Evolutionary conservation across 2,113 vertebrate genomes (phyloP).

Genomic region (Varanus salvator): DNA sequence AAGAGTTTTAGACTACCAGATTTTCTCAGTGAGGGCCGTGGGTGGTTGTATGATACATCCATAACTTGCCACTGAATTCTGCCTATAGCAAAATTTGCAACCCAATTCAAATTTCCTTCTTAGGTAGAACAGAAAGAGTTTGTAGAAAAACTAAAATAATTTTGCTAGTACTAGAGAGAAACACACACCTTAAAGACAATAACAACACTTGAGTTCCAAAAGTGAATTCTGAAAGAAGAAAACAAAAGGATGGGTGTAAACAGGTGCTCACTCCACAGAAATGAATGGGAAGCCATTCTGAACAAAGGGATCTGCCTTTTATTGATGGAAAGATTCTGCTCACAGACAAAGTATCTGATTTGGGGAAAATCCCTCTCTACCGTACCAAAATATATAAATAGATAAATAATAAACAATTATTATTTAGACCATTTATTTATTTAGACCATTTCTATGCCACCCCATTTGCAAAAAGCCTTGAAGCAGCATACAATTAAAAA

Average conservation of each 20-base stretch:
- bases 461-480: too few relatives aligned
- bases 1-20: neutral
- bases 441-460: too few relatives aligned
- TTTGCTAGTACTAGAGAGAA: neutral
- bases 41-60: neutral
- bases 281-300: too few relatives aligned
- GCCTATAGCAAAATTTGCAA: neutral
- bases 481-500: too few relatives aligned
- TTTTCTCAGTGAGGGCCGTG: neutral
- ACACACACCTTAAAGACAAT: neutral
- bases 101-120: neutral
- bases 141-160: neutral
- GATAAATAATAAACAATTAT: too few relatives aligned
- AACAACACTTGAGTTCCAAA: neutral
- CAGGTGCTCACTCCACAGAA: too few relatives aligned
- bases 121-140: constrained; percentile 1
- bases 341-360: too few relatives aligned
- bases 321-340: too few relatives aligned
- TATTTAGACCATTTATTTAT: too few relatives aligned
- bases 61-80: neutral
- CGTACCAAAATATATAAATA: too few relatives aligned
- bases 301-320: too few relatives aligned
- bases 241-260: neutral
- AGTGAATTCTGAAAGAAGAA: neutral
- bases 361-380: too few relatives aligned